phyloP scores from a whole-genome alignment of 2,113 vertebrate genomes.

The Xenopus borealis region DNA sequence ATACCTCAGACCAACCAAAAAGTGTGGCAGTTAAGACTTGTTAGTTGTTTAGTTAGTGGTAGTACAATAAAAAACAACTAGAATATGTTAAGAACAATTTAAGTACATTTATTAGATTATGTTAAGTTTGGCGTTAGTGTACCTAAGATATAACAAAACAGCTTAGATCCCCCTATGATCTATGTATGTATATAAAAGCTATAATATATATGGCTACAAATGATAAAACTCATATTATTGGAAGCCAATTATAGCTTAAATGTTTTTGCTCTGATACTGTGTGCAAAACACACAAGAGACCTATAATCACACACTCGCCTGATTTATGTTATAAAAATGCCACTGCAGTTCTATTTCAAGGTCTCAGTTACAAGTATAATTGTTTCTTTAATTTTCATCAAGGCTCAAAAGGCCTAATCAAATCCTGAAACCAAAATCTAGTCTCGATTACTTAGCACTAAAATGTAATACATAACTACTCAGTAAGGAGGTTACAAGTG shows the following conservation, averaged over 20 bases:
- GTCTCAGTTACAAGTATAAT: background rate
- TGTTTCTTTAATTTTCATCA: constrained; percentile 9
- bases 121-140: too few relatives aligned
- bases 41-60: too few relatives aligned
- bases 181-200: background rate
- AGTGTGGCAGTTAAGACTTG: too few relatives aligned
- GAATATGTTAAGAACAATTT: too few relatives aligned
- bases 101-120: too few relatives aligned
- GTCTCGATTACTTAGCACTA: constrained; percentile 19
- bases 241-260: background rate
- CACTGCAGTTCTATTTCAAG: background rate
- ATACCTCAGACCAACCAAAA: too few relatives aligned
- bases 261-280: background rate
- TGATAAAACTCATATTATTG: background rate
- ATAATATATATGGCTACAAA: background rate
- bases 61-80: too few relatives aligned
- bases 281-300: background rate
- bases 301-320: background rate
- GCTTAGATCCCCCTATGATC: background rate
- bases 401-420: constrained; percentile 17
- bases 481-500: constrained; percentile 10
- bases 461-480: constrained; percentile 17
- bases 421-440: constrained; percentile 9
- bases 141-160: background rate
- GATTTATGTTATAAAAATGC: constrained; percentile 11